Evolutionary conservation across 2,113 vertebrate genomes (phyloP).

Genomic region (Erinaceus europaeus): DNA sequence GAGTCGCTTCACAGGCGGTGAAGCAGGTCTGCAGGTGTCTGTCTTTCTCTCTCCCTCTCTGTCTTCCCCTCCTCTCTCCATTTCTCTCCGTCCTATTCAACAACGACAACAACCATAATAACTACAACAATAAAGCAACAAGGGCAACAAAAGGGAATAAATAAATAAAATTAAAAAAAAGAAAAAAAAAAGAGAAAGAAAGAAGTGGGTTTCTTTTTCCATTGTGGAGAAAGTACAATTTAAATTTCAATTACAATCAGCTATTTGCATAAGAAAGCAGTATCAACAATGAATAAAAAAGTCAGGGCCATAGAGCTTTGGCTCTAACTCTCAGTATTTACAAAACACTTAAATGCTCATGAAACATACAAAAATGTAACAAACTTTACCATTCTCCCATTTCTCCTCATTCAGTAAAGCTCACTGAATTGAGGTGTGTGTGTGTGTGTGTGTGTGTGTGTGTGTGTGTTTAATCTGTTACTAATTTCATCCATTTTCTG

Average conservation of each 20-base stretch:
- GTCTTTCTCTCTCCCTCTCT: too few relatives aligned
- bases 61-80: too few relatives aligned
- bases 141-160: too few relatives aligned
- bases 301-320: background rate
- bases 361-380: background rate
- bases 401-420: background rate
- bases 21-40: too few relatives aligned
- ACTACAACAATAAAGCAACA: too few relatives aligned
- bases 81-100: too few relatives aligned
- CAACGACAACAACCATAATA: too few relatives aligned
- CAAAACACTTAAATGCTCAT: background rate
- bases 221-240: background rate
- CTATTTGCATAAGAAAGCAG: background rate
- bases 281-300: background rate
- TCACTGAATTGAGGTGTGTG: slow-evolving; percentile 28
- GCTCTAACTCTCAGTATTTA: background rate
- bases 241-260: background rate
- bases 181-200: too few relatives aligned
- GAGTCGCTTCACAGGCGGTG: too few relatives aligned
- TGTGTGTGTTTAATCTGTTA: background rate
- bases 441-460: background rate
- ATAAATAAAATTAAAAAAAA: too few relatives aligned
- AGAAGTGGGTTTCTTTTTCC: background rate
- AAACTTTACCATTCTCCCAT: background rate
- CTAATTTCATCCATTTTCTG: background rate